A percentile compares a stretch with the other conserved stretches of the same genome.
phyloP scores from a whole-genome alignment of 2,888 invertebrate species.

The Protophormia terraenovae region DNA sequence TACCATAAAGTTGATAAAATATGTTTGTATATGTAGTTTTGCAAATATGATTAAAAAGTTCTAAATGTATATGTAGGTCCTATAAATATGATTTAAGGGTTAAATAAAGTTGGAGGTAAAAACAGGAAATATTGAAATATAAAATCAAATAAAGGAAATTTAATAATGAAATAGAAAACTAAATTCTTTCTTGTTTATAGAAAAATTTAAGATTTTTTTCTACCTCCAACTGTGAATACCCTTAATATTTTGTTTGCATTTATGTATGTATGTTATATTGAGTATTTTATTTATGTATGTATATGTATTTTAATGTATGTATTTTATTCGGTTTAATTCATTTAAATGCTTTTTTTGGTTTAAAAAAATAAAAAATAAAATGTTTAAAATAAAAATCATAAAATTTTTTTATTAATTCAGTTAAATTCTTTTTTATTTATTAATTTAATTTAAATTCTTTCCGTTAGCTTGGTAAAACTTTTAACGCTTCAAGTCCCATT shows the following conservation, averaged over 20 bases:
- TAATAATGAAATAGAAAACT: too few species aligned
- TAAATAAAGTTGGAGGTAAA: background rate
- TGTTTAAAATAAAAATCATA: slow-evolving; percentile 50
- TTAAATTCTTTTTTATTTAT: background rate
- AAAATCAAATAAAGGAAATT: too few species aligned
- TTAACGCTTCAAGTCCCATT: too few species aligned
- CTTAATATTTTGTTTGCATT: background rate
- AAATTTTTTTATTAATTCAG: background rate
- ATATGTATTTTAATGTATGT: background rate
- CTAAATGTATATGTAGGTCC: background rate
- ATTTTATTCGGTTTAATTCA: background rate
- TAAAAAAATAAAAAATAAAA: slow-evolving; percentile 43
- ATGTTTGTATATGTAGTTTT: background rate
- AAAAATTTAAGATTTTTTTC: background rate
- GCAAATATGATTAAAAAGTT: background rate
- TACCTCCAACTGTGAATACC: background rate
- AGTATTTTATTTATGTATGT: background rate
- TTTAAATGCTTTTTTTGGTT: slow-evolving; percentile 40
- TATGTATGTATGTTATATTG: background rate
- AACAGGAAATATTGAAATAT: background rate
- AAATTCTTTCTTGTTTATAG: too few species aligned
- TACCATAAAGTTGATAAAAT: background rate
- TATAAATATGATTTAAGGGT: background rate
- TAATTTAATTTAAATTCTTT: too few species aligned
- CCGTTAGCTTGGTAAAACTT: too few species aligned